Conservation (phyloP, 2,113 vertebrate species). For the Rousettus leschenaultii region DNA sequence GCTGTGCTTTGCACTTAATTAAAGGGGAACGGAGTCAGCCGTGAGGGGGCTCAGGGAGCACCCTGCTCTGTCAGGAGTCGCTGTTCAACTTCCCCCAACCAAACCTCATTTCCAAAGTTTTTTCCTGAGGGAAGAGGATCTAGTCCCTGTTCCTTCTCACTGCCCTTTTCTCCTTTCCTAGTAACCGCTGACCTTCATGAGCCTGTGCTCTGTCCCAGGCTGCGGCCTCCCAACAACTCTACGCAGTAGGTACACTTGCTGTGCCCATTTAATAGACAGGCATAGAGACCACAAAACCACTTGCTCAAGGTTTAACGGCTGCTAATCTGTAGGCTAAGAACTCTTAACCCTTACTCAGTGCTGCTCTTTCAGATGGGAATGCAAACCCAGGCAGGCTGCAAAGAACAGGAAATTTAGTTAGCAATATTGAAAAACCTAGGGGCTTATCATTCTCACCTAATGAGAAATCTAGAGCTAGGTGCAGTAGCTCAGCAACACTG, state of each 20-base stretch:
- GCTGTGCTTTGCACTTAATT: background rate
- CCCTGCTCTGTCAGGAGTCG: background rate
- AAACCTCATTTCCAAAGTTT: background rate
- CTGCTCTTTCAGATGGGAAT: background rate
- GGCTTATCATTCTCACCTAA: background rate
- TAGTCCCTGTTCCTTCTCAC: background rate
- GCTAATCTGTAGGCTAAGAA: background rate
- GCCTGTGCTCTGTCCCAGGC: too few species aligned
- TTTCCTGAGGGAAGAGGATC: background rate
- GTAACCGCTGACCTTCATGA: background rate
- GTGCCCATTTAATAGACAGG: background rate
- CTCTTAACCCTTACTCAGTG: background rate
- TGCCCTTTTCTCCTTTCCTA: background rate
- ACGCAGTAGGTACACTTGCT: fast-evolving
- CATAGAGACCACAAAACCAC: background rate
- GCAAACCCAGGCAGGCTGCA: background rate
- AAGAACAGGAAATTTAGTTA: background rate
- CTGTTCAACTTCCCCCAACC: background rate
- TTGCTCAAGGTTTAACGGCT: background rate
- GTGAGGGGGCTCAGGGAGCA: background rate
- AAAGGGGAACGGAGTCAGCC: background rate
- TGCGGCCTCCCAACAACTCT: background rate
- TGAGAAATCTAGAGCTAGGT: background rate
- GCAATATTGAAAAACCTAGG: background rate
- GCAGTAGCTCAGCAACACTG: background rate